These are phyloP conservation scores for Zelostemma sp. DNA, from an alignment of 1,140 invertebrate species.

Conservation along the genomic window DNA sequence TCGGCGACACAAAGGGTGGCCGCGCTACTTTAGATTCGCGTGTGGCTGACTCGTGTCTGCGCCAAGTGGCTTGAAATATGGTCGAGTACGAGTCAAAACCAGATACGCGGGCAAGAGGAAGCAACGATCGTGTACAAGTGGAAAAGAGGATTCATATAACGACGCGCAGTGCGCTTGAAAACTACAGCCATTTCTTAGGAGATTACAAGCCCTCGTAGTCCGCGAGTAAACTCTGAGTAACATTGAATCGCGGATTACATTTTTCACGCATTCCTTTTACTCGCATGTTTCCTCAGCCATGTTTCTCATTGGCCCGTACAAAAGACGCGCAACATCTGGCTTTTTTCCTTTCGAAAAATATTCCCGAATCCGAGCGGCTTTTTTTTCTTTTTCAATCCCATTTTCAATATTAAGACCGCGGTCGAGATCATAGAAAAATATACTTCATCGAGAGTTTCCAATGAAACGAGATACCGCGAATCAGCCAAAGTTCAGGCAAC, in stretches of 20 bases:
- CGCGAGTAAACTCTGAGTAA: too few species aligned
- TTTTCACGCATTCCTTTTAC: constrained; percentile 6
- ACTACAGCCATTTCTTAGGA: constrained; percentile 10
- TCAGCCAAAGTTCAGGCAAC: constrained; percentile 30
- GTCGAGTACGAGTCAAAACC: constrained; percentile 10
- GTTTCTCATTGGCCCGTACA: neutral
- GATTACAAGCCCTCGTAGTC: neutral
- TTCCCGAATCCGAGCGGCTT: too few species aligned
- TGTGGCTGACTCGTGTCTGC: constrained; percentile 14
- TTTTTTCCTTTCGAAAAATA: too few species aligned
- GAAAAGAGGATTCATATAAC: constrained; percentile 10
- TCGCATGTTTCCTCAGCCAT: neutral
- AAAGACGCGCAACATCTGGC: too few species aligned
- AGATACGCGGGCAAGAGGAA: constrained; percentile 1
- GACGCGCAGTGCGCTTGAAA: neutral
- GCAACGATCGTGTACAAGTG: constrained; percentile 19
- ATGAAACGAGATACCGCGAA: constrained; percentile 36
- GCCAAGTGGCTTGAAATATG: constrained; percentile 18
- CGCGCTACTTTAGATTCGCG: constrained; percentile 5
- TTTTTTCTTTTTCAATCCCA: constrained; percentile 2
- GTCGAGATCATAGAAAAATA: constrained; percentile 23
- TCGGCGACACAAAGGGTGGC: neutral
- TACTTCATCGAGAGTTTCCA: constrained; percentile 17
- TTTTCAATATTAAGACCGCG: constrained; percentile 14
- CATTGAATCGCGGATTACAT: neutral